Conservation (phyloP, 1,140 invertebrate species). For the Luehdorfia chinensis region DNA sequence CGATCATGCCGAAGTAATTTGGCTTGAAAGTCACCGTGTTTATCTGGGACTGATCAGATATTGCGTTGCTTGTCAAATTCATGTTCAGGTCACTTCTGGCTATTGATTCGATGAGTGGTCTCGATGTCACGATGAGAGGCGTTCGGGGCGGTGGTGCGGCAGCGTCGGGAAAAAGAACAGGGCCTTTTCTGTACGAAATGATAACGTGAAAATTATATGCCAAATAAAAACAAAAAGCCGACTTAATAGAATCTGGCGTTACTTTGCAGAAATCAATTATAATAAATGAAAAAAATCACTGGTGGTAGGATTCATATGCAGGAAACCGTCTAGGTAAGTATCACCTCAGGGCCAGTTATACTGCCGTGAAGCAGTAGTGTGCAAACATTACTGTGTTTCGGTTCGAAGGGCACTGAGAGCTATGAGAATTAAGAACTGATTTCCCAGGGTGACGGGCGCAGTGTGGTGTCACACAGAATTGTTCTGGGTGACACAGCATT, state of each 20-base stretch:
- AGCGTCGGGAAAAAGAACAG: conserved; percentile 65
- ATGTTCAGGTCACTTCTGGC: conserved; percentile 47
- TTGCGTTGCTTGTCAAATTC: conserved; percentile 28
- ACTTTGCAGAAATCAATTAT: not conserved
- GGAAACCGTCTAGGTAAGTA: too few relatives aligned
- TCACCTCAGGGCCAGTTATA: too few relatives aligned
- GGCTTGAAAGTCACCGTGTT: conserved; percentile 26
- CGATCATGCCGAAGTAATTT: conserved; percentile 23
- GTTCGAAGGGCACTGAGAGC: too few relatives aligned
- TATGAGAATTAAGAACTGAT: too few relatives aligned
- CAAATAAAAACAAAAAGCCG: not conserved
- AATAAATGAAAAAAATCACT: too few relatives aligned
- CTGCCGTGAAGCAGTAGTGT: too few relatives aligned
- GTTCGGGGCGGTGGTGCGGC: conserved; percentile 39
- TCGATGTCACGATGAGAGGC: conserved; percentile 62
- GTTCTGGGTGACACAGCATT: too few relatives aligned
- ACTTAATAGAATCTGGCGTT: not conserved
- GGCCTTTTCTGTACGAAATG: conserved; percentile 59
- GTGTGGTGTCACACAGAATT: too few relatives aligned
- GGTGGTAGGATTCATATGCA: too few relatives aligned
- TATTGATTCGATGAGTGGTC: conserved; percentile 57
- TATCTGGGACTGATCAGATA: conserved; percentile 27
- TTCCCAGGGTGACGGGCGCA: too few relatives aligned
- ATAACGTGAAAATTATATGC: too few relatives aligned
- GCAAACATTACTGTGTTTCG: too few relatives aligned